Percentiles rank a stretch among this genome's conserved stretches.
phyloP scores from a whole-genome alignment of 2,888 invertebrate species.

The Torymus texanus region DNA sequence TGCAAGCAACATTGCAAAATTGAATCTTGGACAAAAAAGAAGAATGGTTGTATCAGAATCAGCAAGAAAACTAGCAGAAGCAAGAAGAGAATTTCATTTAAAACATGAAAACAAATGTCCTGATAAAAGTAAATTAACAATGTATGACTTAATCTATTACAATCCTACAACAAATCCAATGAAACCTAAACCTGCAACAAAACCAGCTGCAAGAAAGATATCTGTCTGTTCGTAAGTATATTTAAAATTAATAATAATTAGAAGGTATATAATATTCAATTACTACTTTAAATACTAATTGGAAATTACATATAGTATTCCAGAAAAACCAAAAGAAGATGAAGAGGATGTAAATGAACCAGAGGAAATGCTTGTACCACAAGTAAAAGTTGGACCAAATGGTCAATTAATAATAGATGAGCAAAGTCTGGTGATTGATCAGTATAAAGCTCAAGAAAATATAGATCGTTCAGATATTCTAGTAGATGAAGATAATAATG shows the following conservation, averaged over 20 bases:
- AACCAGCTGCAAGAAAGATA: conserved; percentile 52
- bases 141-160: conserved; percentile 95
- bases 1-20: conserved; percentile 49
- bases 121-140: conserved; percentile 85
- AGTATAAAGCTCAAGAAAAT: conserved; percentile 81
- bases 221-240: conserved; percentile 65
- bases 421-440: conserved; percentile 88
- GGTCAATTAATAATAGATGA: conserved; percentile 91
- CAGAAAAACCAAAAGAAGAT: conserved; percentile 64
- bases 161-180: conserved; percentile 89
- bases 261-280: background rate
- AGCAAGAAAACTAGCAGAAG: conserved; percentile 77
- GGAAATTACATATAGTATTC: background rate
- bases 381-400: conserved; percentile 90
- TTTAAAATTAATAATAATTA: conserved; percentile 1
- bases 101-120: conserved; percentile 77
- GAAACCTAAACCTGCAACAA: conserved; percentile 66
- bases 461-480: conserved; percentile 82
- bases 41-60: conserved; percentile 74
- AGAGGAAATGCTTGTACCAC: conserved; percentile 83
- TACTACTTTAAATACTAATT: background rate
- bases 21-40: conserved; percentile 63
- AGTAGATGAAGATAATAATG: conserved; percentile 79
- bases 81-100: conserved; percentile 77
- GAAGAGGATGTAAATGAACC: conserved; percentile 71